Evolutionary conservation across 2,797 vertebrate species (phyloP).

Genomic region (Morelia viridis): DNA sequence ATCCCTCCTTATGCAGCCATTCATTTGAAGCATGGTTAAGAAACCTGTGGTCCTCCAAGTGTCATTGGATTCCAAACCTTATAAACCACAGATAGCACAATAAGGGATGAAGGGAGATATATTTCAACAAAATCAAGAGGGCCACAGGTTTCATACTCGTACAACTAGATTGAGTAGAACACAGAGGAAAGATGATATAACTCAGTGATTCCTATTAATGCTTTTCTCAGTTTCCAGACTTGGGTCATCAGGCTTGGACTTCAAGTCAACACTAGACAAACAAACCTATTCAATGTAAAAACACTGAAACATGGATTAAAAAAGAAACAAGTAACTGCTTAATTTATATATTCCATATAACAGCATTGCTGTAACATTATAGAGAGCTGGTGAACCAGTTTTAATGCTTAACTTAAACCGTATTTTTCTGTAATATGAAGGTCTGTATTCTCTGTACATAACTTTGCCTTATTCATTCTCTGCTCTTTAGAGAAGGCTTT

Average conservation of each 20-base stretch:
- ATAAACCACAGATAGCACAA: not conserved
- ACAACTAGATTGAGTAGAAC: not conserved
- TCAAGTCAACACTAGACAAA: not conserved
- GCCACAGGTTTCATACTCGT: not conserved
- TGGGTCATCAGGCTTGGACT: not conserved
- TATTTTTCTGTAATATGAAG: not conserved
- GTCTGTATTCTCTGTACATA: not conserved
- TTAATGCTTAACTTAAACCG: not conserved
- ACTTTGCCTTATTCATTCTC: not conserved
- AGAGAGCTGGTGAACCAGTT: not conserved
- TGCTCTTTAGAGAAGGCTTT: not conserved
- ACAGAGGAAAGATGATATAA: not conserved
- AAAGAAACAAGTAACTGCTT: not conserved
- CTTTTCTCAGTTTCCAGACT: not conserved
- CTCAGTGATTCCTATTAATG: not conserved
- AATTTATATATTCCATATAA: not conserved
- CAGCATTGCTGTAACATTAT: not conserved
- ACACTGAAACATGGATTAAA: not conserved
- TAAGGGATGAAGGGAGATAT: not conserved
- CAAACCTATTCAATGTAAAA: not conserved
- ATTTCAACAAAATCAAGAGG: not conserved
- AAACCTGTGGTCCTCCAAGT: not conserved
- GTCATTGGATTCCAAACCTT: not conserved
- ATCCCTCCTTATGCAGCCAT: not conserved
- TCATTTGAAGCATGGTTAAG: conserved; percentile 11